A percentile compares a stretch with the other conserved stretches of the same genome.
phyloP scores from a whole-genome alignment of 2,888 invertebrate genomes.

The Xylota segnis region DNA sequence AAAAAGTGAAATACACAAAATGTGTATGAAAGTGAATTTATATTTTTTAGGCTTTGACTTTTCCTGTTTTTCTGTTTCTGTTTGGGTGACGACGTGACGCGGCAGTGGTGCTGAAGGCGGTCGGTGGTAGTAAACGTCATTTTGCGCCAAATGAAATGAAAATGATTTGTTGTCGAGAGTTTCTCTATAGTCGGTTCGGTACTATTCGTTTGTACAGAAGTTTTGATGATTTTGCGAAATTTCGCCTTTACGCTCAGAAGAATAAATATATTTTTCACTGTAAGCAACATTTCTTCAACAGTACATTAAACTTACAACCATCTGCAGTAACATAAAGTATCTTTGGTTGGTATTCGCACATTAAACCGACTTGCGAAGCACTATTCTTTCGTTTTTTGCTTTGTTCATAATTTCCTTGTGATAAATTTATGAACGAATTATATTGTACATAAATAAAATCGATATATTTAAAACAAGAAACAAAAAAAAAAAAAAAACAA shows the following conservation, averaged over 20 bases:
- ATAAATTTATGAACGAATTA: conserved; percentile 4
- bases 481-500: conserved; percentile 26
- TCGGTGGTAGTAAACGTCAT: conserved; percentile 52
- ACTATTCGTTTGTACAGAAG: neutral
- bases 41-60: conserved; percentile 61
- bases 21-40: conserved; percentile 72
- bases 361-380: conserved; percentile 14
- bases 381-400: neutral
- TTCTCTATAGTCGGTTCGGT: neutral
- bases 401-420: conserved; percentile 30
- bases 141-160: conserved; percentile 64
- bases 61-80: conserved; percentile 27
- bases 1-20: conserved; percentile 68
- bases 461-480: conserved; percentile 42
- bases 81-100: too few relatives aligned
- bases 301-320: conserved; percentile 46
- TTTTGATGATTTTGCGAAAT: conserved; percentile 12
- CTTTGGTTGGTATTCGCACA: too few relatives aligned
- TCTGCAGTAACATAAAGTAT: conserved; percentile 33
- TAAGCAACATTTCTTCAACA: conserved; percentile 22
- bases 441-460: conserved; percentile 53
- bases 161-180: conserved; percentile 46
- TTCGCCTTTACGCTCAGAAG: neutral
- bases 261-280: neutral
- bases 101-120: neutral